These are phyloP conservation scores for Dicranocentrus wangi DNA, from an alignment of 2,888 invertebrate genomes.

Conservation along the genomic window DNA sequence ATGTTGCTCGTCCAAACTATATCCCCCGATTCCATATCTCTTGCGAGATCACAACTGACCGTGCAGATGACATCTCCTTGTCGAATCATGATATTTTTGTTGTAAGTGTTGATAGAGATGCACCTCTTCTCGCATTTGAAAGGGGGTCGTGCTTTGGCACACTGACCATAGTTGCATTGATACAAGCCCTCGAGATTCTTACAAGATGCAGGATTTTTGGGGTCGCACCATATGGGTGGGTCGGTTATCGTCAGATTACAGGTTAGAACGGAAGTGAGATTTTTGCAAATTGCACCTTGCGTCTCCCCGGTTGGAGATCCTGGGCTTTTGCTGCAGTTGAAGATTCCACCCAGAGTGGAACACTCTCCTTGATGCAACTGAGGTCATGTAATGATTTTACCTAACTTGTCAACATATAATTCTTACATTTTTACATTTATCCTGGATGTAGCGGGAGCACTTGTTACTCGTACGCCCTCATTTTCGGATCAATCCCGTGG, in stretches of 20 bases:
- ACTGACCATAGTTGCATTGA: conserved; percentile 88
- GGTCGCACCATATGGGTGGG: conserved; percentile 76
- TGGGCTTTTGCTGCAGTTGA: conserved; percentile 83
- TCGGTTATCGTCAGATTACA: conserved; percentile 88
- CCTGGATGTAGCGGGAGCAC: conserved; percentile 52
- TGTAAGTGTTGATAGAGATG: conserved; percentile 90
- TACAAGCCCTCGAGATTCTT: conserved; percentile 88
- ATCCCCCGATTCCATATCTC: conserved; percentile 75
- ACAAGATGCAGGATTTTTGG: too few species aligned
- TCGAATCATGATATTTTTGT: conserved; percentile 88
- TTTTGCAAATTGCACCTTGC: conserved; percentile 68
- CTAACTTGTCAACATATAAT: neutral
- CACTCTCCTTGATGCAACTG: conserved; percentile 90
- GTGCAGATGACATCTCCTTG: conserved; percentile 92
- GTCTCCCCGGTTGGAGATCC: conserved; percentile 67
- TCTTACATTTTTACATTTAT: neutral
- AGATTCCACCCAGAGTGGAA: conserved; percentile 89
- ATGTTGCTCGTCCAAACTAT: conserved; percentile 71
- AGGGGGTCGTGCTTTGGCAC: conserved; percentile 87
- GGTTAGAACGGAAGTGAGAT: conserved; percentile 77
- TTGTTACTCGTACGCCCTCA: conserved; percentile 69
- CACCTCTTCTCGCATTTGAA: conserved; percentile 92
- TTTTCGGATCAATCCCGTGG: conserved; percentile 75
- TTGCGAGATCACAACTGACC: conserved; percentile 86
- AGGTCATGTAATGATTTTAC: neutral